Evolutionary conservation across 2,113 vertebrate genomes (phyloP).

Genomic region (Ciconia stormi): DNA sequence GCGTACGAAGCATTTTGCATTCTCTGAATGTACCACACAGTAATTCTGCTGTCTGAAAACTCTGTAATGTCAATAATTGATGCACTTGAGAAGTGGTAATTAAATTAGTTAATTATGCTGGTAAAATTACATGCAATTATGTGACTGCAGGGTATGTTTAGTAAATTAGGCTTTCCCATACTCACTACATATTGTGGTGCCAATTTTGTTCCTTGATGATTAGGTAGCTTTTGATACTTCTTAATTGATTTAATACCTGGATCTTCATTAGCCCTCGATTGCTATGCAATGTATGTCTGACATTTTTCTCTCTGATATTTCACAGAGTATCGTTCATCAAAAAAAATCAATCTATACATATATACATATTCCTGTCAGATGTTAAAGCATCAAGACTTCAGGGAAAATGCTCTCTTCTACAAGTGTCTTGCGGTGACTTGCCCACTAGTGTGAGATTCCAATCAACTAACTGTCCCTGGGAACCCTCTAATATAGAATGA

Average conservation of each 20-base stretch:
- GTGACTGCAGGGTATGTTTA: conserved; percentile 99
- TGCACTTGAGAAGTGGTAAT: conserved; percentile 99
- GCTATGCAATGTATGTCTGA: conserved; percentile 85
- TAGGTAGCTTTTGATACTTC: conserved; percentile 97
- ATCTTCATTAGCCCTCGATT: conserved; percentile 89
- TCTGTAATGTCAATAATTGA: conserved; percentile 99
- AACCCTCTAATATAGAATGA: conserved; percentile 50
- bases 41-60: conserved; percentile 99
- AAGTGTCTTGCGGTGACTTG: conserved; percentile 36
- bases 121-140: conserved; percentile 99
- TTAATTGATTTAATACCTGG: conserved; percentile 93
- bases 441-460: conserved; percentile 37
- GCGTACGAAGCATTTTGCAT: conserved; percentile 89
- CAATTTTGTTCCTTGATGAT: conserved; percentile 99
- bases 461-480: conserved; percentile 51
- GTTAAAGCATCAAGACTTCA: conserved; percentile 24
- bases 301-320: conserved; percentile 81
- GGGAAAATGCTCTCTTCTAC: conserved; percentile 28
- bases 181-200: conserved; percentile 97
- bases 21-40: conserved; percentile 94
- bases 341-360: background rate
- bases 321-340: conserved; percentile 71
- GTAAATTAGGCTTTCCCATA: conserved; percentile 99
- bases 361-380: conserved; percentile 42
- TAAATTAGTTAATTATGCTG: conserved; percentile 99